A percentile compares a stretch with the other conserved stretches of the same genome.
phyloP scores from a whole-genome alignment of 35 echinoderm and acorn worm species.

The Lytechinus variegatus region DNA sequence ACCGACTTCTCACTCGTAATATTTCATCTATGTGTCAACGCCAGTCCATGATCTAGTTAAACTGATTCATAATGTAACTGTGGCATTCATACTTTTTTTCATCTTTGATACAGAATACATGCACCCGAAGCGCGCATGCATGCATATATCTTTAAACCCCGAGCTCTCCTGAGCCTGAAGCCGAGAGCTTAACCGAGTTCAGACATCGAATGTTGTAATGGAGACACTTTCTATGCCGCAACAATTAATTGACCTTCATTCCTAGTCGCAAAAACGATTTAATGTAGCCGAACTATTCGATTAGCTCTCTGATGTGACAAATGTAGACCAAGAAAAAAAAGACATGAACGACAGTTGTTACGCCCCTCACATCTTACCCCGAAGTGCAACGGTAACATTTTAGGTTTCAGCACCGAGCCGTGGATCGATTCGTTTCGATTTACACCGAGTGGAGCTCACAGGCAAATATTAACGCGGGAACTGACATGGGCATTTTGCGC shows the following conservation, averaged over 20 bases:
- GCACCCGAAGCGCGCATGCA: not conserved
- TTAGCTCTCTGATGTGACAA: too few species aligned
- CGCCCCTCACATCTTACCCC: not conserved
- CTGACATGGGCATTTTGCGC: conserved; percentile 23
- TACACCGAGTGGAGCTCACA: not conserved
- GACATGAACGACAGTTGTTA: not conserved
- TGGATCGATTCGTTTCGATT: conserved; percentile 17
- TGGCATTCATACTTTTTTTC: not conserved
- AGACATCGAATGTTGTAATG: not conserved
- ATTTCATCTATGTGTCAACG: not conserved
- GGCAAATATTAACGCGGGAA: conserved; percentile 46
- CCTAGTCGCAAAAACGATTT: not conserved
- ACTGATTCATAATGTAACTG: not conserved
- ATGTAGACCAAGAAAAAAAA: not conserved
- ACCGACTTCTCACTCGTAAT: not conserved
- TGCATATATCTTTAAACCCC: not conserved
- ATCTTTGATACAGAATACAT: not conserved
- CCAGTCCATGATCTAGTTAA: not conserved
- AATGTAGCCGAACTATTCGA: too few species aligned
- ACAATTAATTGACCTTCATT: not conserved
- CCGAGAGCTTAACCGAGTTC: not conserved
- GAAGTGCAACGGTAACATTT: conserved; percentile 1
- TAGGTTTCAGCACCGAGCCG: not conserved
- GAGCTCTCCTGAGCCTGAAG: not conserved
- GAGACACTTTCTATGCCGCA: not conserved